These are phyloP conservation scores for Sakesphorus luctuosus DNA, from an alignment of 2,113 vertebrate genomes.

Conservation along the genomic window DNA sequence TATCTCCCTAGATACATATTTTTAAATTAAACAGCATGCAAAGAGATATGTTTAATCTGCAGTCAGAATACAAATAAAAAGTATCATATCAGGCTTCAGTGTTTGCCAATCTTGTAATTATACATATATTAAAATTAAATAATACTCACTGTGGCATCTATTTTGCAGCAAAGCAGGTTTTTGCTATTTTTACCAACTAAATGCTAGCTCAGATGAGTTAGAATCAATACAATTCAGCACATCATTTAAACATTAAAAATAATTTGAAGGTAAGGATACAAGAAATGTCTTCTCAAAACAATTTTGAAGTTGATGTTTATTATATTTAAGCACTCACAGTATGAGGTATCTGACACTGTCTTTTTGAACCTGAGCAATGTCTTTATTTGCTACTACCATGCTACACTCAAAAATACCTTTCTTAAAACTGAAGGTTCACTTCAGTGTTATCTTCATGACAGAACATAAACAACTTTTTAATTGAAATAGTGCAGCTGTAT, in stretches of 20 bases:
- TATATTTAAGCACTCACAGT: not conserved
- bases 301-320: not conserved
- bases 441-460: not conserved
- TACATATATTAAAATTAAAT: not conserved
- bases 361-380: not conserved
- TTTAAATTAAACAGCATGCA: not conserved
- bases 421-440: not conserved
- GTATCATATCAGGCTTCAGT: not conserved
- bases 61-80: not conserved
- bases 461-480: not conserved
- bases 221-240: not conserved
- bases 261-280: not conserved
- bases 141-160: slow-evolving; percentile 6
- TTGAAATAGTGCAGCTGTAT: not conserved
- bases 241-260: not conserved
- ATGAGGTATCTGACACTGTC: not conserved
- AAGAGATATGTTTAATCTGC: not conserved
- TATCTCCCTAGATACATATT: not conserved
- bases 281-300: not conserved
- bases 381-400: not conserved
- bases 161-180: not conserved
- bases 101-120: not conserved
- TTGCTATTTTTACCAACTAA: not conserved
- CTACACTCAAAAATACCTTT: not conserved
- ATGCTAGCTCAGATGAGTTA: not conserved